Conservation (phyloP, 2,888 invertebrate genomes). For the Cryptus armator region DNA sequence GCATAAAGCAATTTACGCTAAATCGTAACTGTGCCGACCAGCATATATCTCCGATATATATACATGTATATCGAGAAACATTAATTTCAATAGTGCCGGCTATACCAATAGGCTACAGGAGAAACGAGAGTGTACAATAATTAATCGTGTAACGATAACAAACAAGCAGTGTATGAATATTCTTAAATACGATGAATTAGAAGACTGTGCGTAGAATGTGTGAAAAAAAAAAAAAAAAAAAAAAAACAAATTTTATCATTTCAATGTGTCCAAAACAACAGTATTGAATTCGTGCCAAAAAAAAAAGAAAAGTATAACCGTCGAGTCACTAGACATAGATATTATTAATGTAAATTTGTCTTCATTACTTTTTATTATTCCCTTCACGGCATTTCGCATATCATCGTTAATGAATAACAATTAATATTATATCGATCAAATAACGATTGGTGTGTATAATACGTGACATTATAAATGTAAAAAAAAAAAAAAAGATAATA, state of each 20-base stretch:
- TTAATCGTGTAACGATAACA: conserved; percentile 46
- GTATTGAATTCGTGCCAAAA: conserved; percentile 62
- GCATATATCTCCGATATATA: conserved; percentile 27
- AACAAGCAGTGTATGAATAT: conserved; percentile 39
- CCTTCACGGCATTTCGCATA: conserved; percentile 64
- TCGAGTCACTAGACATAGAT: conserved; percentile 44
- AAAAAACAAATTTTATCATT: conserved; percentile 18
- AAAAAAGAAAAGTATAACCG: conserved; percentile 5
- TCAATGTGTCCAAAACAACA: conserved; percentile 43
- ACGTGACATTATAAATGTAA: conserved; percentile 64
- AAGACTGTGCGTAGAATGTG: conserved; percentile 35
- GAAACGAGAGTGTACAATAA: conserved; percentile 56
- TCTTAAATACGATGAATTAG: conserved; percentile 42
- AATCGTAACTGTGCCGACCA: conserved; percentile 43
- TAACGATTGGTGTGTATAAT: conserved; percentile 62
- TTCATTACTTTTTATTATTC: conserved; percentile 67
- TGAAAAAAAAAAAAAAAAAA: conserved; percentile 10
- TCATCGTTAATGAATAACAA: conserved; percentile 59
- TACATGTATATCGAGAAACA: conserved; percentile 21
- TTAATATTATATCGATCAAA: conserved; percentile 56
- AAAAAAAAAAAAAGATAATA: conserved; percentile 53
- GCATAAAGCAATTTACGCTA: conserved; percentile 46
- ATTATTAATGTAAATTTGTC: conserved; percentile 33
- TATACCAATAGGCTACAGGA: conserved; percentile 19
- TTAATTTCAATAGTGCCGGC: conserved; percentile 23